Conservation (phyloP, 2,113 vertebrate species). For the Stercorarius parasiticus region DNA sequence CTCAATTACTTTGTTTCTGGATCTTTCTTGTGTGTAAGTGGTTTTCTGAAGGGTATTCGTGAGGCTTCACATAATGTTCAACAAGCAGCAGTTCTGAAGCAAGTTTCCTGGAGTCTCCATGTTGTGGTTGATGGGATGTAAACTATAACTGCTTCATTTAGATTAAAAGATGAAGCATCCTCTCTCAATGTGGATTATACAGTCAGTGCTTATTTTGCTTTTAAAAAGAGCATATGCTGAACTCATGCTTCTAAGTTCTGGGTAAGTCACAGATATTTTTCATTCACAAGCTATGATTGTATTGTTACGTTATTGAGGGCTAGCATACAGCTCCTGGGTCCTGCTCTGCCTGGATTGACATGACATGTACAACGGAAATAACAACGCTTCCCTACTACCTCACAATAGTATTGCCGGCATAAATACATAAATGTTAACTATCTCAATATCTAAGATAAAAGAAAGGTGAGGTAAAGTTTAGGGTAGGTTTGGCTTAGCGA, state of each 20-base stretch:
- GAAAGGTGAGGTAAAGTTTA: neutral
- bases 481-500: neutral
- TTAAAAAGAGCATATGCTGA: neutral
- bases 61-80: fast-evolving
- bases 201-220: neutral
- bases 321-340: neutral
- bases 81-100: neutral
- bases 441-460: neutral
- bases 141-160: neutral
- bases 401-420: neutral
- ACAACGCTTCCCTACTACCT: neutral
- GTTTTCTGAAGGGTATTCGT: neutral
- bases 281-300: neutral
- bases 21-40: fast-evolving
- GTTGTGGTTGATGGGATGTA: neutral
- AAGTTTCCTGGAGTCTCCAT: neutral
- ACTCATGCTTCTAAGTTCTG: neutral
- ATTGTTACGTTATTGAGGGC: neutral
- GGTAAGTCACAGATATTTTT: neutral
- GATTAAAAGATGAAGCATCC: neutral
- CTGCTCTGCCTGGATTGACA: neutral
- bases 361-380: neutral
- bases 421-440: neutral
- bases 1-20: neutral
- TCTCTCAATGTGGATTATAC: neutral